Evolutionary conservation across 2,888 invertebrate species (phyloP), one percentile per base, ranked within the genome.

Genomic region (Tenthredo mesomela): DNA sequence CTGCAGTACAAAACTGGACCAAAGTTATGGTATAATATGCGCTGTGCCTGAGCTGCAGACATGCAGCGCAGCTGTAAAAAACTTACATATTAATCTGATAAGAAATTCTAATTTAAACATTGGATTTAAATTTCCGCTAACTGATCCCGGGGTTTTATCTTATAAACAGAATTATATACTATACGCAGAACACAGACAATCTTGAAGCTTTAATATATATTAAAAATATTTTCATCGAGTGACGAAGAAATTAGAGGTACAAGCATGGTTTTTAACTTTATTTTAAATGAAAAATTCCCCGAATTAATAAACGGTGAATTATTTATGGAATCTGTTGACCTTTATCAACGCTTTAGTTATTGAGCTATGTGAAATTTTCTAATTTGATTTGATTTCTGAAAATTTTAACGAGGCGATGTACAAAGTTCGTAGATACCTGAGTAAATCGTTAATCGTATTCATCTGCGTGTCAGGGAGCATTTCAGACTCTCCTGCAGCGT

Each of bases 71-170:
- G 61, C 61, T 9, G 21, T 21, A 47, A 47, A 47, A 10, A 70
- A 82, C 25, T 67, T 37, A 29, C 10, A n/a, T 12, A 12, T 37
- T 61, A 58, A 25, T n/a, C 6, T 70, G 33, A 18, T 70, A 47
- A 70, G 25, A 67, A 67, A 82, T 82, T 82, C 67, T 67, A 47
- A 82, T 82, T 82, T 70, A 70, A 82, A 82, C 67, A 82, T 82
- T 82, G 67, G n/a, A 82, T 82, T 47, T 25, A n/a, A 67, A 65
- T 82, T 82, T 21, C 21, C 65, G 18, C 40, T 33, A 67, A 33
- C 37, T 37, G 43, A 50, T 71, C n/a, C 21, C 61, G 2, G 2
- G 2, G 1, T 9, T 18, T 21, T 2, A 21, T 18, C 71, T 21
- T 12, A n/a, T 43, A 21, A n/a, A n/a, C 6, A 47, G 15, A 43